Evolutionary conservation across 2,113 vertebrate genomes (phyloP).

Genomic region (crab-eating macaque (Macaca fascicularis)): T2T-MFA8v1.1 NC_088384.1:24715501-24716000

Average conservation of each 20-base stretch:
- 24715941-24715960: not conserved
- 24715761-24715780: not conserved
- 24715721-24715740: not conserved
- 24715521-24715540: not conserved
- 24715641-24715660: not conserved
- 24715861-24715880: not conserved
- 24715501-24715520: not conserved
- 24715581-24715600: not conserved
- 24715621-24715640: not conserved
- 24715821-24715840: no score
- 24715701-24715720: not conserved
- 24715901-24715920: no score
- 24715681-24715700: accelerated
- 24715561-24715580: not conserved
- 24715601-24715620: not conserved
- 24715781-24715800: not conserved
- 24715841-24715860: no score
- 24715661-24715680: not conserved
- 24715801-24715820: not conserved
- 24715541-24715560: not conserved
- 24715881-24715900: not conserved
- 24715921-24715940: not conserved
- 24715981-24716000: not conserved
- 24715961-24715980: not conserved
- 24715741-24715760: not conserved